Conservation (phyloP, 1,140 invertebrate species). For the Nylanderia fulva region DNA sequence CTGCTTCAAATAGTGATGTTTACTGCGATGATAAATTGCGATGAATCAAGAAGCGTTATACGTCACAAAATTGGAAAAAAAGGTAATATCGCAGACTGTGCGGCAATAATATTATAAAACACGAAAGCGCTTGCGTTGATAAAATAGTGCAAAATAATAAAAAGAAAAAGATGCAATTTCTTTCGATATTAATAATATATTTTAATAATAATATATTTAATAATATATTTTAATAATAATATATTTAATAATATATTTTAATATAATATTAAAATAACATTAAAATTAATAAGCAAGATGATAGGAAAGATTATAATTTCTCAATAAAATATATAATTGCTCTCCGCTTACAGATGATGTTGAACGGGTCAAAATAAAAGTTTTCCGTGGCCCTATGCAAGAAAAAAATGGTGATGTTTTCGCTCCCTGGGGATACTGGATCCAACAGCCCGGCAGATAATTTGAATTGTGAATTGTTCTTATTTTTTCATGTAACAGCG, state of each 20-base stretch:
- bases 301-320: constrained; percentile 2
- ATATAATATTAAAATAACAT: too few relatives aligned
- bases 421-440: constrained; percentile 91
- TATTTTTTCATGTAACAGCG: neutral
- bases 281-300: neutral
- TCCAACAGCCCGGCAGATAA: constrained; percentile 87
- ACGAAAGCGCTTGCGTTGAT: too few relatives aligned
- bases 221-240: too few relatives aligned
- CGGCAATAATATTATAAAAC: neutral
- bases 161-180: too few relatives aligned
- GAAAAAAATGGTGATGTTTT: constrained; percentile 87
- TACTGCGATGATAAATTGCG: neutral
- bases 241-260: too few relatives aligned
- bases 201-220: too few relatives aligned
- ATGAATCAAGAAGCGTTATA: neutral
- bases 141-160: too few relatives aligned
- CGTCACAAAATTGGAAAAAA: neutral
- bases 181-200: too few relatives aligned
- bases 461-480: neutral
- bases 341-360: constrained; percentile 72
- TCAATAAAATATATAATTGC: neutral
- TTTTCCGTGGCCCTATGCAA: constrained; percentile 89
- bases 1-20: constrained; percentile 26
- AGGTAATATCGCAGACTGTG: neutral
- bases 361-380: constrained; percentile 90